Conservation (phyloP, 1,140 invertebrate species). For the Drosophila leontia region DNA sequence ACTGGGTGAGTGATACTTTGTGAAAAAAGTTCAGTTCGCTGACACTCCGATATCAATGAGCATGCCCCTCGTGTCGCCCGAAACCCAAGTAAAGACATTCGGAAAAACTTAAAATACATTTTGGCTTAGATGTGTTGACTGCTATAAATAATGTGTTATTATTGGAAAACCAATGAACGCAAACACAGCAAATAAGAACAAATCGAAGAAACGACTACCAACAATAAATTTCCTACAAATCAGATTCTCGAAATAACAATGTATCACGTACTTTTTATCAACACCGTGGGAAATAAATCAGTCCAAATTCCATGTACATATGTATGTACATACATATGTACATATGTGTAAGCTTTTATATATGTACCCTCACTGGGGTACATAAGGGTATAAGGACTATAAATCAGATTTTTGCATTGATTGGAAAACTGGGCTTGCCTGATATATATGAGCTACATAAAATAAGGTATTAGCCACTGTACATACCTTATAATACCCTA, state of each 20-base stretch:
- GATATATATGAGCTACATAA: too few species aligned
- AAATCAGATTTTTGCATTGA: too few species aligned
- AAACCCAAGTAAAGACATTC: slow-evolving; percentile 15
- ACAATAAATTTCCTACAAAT: slow-evolving; percentile 66
- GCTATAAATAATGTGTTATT: slow-evolving; percentile 71
- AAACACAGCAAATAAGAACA: slow-evolving; percentile 12
- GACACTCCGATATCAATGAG: not conserved
- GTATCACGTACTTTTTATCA: slow-evolving; percentile 68
- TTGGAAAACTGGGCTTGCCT: too few species aligned
- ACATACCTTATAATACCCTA: too few species aligned
- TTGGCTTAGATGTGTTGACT: slow-evolving; percentile 16
- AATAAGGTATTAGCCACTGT: too few species aligned
- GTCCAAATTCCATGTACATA: not conserved
- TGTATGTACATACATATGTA: not conserved
- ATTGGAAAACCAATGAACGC: slow-evolving; percentile 44
- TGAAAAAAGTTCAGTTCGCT: not conserved
- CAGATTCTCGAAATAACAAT: slow-evolving; percentile 17
- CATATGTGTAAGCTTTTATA: too few species aligned
- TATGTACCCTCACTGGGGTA: too few species aligned
- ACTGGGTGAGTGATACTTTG: not conserved
- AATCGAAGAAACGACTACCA: slow-evolving; percentile 33
- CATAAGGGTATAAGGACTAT: too few species aligned
- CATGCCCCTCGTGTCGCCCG: not conserved
- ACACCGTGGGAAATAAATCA: slow-evolving; percentile 8
- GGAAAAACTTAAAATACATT: slow-evolving; percentile 24